Base-by-base conservation (phyloP, 2,888 invertebrate genomes). In the Choreutis nemorana region DNA sequence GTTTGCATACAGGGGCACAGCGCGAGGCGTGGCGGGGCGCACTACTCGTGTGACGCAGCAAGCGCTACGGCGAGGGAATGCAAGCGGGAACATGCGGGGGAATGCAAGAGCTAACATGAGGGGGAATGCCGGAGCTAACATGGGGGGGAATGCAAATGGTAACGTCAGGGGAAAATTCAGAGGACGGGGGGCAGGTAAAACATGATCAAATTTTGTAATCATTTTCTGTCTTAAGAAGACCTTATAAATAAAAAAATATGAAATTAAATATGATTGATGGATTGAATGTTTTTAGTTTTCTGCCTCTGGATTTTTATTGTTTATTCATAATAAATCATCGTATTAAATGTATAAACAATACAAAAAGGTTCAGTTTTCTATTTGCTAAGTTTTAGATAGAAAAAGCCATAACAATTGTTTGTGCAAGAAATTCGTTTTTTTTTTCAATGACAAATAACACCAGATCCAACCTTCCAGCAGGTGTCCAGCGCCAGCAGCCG, bases 401-500 rank as follows among this genome's bases (percentile, higher is more conserved):
- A n/a, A n/a, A n/a, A n/a, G n/a, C n/a, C n/a, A n/a, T n/a, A n/a
- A n/a, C 10, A n/a, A 23, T n/a, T n/a, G 23, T 23, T 7, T 23
- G 6, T 23, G 4, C 6, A 7, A 23, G 10, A 23, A 7, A 5
- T n/a, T n/a, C 8, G 6, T 23, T 23, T n/a, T n/a, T n/a, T 7
- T 23, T 7, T 23, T 4, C 16, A 9, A 6, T 4, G 5, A 2
- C 1, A n/a, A n/a, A n/a, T n/a, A n/a, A n/a, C n/a, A n/a, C n/a
- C n/a, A n/a, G n/a, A n/a, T n/a, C n/a, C n/a, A n/a, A 8, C 23
- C 8, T 41, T 39, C 2, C 48, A 70, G 68, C 57, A n/a, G 54
- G 54, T 1, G 18, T 48, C 1, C 23, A 34, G 6, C 44, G 53
- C 4, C 44, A 46, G 16, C 26, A 48, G 2, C 39, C 45, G 2